phyloP scores from a whole-genome alignment of 1,140 invertebrate species.

The Drepana arcuata region DNA sequence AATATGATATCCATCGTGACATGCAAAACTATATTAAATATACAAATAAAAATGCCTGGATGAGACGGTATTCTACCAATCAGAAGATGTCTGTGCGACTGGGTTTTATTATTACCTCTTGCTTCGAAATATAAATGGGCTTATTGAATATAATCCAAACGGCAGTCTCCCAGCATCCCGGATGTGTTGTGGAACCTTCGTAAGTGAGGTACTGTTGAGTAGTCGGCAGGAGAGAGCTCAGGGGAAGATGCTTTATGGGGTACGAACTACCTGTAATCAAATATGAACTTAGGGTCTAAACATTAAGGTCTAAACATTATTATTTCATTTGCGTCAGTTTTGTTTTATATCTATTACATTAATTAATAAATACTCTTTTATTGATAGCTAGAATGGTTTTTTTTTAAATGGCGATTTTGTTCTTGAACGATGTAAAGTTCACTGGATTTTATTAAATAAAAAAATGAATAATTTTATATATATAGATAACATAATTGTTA shows the following conservation, averaged over 20 bases:
- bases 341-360: no score
- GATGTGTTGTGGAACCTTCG: slow-evolving; percentile 97
- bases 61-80: no score
- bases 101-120: slow-evolving; percentile 86
- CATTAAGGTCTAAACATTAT: no score
- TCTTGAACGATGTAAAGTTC: background rate
- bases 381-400: no score
- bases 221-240: slow-evolving; percentile 87
- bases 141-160: slow-evolving; percentile 97
- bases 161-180: slow-evolving; percentile 93
- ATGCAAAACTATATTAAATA: no score
- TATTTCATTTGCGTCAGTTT: no score
- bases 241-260: slow-evolving; percentile 86
- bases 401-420: no score
- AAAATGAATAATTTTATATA: background rate
- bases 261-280: slow-evolving; percentile 78
- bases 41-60: no score
- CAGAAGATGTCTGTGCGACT: no score
- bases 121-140: slow-evolving; percentile 94
- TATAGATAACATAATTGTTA: background rate
- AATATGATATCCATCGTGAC: no score
- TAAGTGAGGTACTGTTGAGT: slow-evolving; percentile 97
- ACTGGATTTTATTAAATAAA: background rate
- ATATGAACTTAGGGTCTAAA: slow-evolving; percentile 2
- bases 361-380: no score